A percentile compares a stretch with the other conserved stretches of the same genome.
These are phyloP conservation scores for Trachelus iudaicus DNA, from an alignment of 2,888 invertebrate species.

Conservation along the genomic window DNA sequence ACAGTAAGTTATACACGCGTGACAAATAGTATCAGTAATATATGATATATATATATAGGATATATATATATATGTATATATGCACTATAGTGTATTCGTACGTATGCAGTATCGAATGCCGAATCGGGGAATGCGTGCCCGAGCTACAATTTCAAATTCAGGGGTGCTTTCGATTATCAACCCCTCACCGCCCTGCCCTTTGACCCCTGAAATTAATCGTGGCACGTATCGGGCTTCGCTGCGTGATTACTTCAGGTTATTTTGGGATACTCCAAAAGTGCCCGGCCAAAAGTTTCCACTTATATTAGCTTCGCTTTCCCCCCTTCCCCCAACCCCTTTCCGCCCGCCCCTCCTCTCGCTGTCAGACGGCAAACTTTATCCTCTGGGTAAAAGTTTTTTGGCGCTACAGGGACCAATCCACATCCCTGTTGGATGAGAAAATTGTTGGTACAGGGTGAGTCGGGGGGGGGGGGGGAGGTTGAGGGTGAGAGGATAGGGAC, in stretches of 20 bases:
- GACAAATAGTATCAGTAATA: neutral
- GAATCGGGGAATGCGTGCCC: neutral
- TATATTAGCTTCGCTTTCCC: conserved; percentile 32
- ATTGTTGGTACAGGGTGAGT: neutral
- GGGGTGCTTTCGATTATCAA: neutral
- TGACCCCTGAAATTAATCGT: conserved; percentile 5
- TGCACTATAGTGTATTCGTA: neutral
- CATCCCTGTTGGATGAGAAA: neutral
- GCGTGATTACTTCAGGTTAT: conserved; percentile 44
- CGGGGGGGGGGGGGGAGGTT: too few relatives aligned
- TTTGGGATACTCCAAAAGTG: conserved; percentile 44
- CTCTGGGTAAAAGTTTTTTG: neutral
- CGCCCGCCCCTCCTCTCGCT: neutral
- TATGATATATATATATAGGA: neutral
- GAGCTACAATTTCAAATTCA: neutral
- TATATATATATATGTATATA: too few relatives aligned
- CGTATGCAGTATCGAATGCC: neutral
- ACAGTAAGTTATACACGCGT: neutral
- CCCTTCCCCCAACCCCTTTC: neutral
- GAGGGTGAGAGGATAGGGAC: neutral
- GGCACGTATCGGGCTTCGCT: conserved; percentile 35
- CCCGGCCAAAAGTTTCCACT: conserved; percentile 37
- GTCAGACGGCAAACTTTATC: neutral
- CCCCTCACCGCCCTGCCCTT: neutral
- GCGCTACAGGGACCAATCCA: neutral